Percentiles rank a stretch among this genome's conserved stretches.
These are phyloP conservation scores for Eumaeus atala DNA, from an alignment of 1,140 invertebrate genomes.

Conservation along the genomic window DNA sequence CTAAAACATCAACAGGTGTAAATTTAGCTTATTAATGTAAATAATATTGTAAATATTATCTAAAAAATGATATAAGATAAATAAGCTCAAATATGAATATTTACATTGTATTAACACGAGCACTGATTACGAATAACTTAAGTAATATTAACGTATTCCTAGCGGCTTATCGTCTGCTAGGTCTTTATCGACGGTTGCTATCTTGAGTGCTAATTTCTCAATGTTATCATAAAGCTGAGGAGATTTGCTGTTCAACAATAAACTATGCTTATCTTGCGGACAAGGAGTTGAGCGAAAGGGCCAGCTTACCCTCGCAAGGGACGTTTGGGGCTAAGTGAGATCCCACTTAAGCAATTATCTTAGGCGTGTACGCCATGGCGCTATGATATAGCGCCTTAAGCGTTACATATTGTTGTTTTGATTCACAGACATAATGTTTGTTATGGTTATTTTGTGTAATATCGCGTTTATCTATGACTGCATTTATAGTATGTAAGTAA, in stretches of 20 bases:
- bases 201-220: constrained; percentile 19
- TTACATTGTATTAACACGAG: too few relatives aligned
- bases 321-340: constrained; percentile 40
- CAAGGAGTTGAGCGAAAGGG: constrained; percentile 40
- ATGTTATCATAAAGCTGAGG: constrained; percentile 48
- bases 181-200: constrained; percentile 10
- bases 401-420: constrained; percentile 2
- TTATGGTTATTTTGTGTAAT: too few relatives aligned
- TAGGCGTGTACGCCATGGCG: constrained; percentile 19
- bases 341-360: constrained; percentile 58
- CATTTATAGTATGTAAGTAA: too few relatives aligned
- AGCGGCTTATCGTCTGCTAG: constrained; percentile 1
- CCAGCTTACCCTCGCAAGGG: constrained; percentile 31
- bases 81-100: too few relatives aligned
- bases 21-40: too few relatives aligned
- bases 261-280: constrained; percentile 47
- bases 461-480: too few relatives aligned
- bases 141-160: too few relatives aligned
- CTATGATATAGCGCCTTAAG: constrained; percentile 14
- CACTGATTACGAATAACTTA: too few relatives aligned
- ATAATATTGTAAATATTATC: too few relatives aligned
- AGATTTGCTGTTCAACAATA: constrained; percentile 47
- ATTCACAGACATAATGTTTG: too few relatives aligned
- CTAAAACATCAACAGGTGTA: too few relatives aligned
- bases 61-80: too few relatives aligned